phyloP scores from a whole-genome alignment of 2,113 vertebrate species.

The Thoracochromis brauschi region DNA sequence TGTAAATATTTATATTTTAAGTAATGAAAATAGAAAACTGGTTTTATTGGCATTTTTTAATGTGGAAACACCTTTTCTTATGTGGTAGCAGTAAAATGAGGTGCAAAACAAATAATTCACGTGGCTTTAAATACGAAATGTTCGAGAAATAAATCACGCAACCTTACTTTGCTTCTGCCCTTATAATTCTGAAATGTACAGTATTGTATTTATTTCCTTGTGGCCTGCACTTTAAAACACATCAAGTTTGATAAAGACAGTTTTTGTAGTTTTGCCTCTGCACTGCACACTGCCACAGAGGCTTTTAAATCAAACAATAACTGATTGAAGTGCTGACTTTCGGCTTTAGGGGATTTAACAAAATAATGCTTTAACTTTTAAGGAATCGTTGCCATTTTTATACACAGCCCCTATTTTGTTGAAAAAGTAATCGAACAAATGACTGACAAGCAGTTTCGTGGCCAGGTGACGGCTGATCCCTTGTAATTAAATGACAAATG shows the following conservation, averaged over 20 bases:
- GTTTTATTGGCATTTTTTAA: neutral
- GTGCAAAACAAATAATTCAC: neutral
- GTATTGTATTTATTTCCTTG: neutral
- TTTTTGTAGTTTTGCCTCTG: neutral
- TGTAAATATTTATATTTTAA: neutral
- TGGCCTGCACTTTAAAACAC: neutral
- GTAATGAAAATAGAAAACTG: neutral
- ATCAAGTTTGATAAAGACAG: neutral
- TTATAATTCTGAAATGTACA: neutral
- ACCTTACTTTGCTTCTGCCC: neutral
- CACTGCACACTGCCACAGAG: neutral
- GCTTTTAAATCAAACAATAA: neutral
- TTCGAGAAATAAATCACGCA: neutral
- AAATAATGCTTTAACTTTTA: neutral
- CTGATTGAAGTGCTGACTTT: neutral
- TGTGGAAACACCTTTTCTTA: neutral
- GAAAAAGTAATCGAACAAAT: neutral
- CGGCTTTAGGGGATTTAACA: neutral
- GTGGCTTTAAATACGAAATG: neutral
- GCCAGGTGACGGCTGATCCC: neutral
- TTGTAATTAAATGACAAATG: neutral
- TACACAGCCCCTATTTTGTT: neutral
- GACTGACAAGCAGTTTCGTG: neutral
- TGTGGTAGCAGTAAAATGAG: neutral
- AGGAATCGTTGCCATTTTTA: neutral